Percentiles rank a stretch among this genome's conserved stretches.
These are phyloP conservation scores for Propithecus deckenii DNA, from an alignment of 2,797 vertebrate species.

Conservation along the genomic window DNA sequence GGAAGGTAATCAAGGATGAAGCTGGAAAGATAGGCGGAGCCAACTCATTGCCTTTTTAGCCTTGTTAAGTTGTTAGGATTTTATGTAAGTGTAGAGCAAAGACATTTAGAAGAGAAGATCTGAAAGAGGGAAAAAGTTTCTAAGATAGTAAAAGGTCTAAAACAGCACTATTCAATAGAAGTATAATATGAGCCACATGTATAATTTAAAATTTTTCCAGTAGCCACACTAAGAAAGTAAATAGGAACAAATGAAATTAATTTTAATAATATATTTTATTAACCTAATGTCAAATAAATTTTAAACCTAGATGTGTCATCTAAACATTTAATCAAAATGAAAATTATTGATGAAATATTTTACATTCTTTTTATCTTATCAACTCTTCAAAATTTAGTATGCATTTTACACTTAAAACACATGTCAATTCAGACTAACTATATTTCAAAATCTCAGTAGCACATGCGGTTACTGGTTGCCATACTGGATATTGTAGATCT, in stretches of 20 bases:
- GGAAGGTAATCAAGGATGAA: not conserved
- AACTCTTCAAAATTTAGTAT: not conserved
- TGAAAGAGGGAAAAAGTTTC: not conserved
- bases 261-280: too few relatives aligned
- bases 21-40: not conserved
- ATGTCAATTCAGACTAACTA: not conserved
- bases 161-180: not conserved
- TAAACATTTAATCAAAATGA: too few relatives aligned
- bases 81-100: not conserved
- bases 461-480: not conserved
- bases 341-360: too few relatives aligned
- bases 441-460: too few relatives aligned
- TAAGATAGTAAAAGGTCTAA: not conserved
- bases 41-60: not conserved
- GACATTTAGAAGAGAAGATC: not conserved
- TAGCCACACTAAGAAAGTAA: too few relatives aligned
- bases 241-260: too few relatives aligned
- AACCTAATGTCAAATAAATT: too few relatives aligned
- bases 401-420: not conserved
- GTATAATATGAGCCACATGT: too few relatives aligned
- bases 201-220: too few relatives aligned
- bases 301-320: too few relatives aligned
- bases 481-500: not conserved
- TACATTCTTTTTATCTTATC: not conserved
- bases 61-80: not conserved